These are phyloP conservation scores for Bactericera cockerelli DNA, from an alignment of 1,140 invertebrate species.

Conservation along the genomic window DNA sequence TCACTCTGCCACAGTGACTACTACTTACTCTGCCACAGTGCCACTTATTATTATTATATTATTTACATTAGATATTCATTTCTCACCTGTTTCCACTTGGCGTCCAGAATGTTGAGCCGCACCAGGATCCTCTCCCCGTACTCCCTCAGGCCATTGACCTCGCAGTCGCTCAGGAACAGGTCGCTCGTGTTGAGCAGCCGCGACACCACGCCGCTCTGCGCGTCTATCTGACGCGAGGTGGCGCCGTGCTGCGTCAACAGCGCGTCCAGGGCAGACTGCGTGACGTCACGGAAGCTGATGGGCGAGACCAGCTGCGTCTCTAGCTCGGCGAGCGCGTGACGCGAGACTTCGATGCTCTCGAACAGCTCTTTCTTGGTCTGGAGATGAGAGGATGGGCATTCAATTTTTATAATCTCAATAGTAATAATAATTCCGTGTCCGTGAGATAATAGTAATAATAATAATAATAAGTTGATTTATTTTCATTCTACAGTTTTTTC, in stretches of 20 bases:
- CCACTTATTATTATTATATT: too few relatives aligned
- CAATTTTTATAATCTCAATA: too few relatives aligned
- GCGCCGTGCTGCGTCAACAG: slow-evolving; percentile 51
- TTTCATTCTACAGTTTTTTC: too few relatives aligned
- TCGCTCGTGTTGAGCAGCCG: slow-evolving; percentile 69
- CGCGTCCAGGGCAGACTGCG: neutral
- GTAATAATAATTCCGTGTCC: too few relatives aligned
- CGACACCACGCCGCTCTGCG: slow-evolving; percentile 58
- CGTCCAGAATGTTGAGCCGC: slow-evolving; percentile 55
- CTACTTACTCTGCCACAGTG: too few relatives aligned
- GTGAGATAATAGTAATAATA: too few relatives aligned
- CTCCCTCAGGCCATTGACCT: slow-evolving; percentile 51
- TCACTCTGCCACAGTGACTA: too few relatives aligned
- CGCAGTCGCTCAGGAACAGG: slow-evolving; percentile 54
- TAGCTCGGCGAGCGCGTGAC: slow-evolving; percentile 22
- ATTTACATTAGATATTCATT: too few relatives aligned
- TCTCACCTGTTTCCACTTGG: slow-evolving; percentile 66
- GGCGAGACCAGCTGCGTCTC: neutral
- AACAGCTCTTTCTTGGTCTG: slow-evolving; percentile 4
- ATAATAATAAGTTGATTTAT: too few relatives aligned
- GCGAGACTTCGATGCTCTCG: neutral
- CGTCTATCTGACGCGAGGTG: slow-evolving; percentile 60
- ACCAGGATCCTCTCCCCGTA: slow-evolving; percentile 47
- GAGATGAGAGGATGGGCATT: too few relatives aligned
- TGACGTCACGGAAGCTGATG: neutral